A percentile compares a stretch with the other conserved stretches of the same genome.
These are phyloP conservation scores for Parauchenoglanis punctatus DNA, from an alignment of 2,797 vertebrate genomes.

Conservation along the genomic window DNA sequence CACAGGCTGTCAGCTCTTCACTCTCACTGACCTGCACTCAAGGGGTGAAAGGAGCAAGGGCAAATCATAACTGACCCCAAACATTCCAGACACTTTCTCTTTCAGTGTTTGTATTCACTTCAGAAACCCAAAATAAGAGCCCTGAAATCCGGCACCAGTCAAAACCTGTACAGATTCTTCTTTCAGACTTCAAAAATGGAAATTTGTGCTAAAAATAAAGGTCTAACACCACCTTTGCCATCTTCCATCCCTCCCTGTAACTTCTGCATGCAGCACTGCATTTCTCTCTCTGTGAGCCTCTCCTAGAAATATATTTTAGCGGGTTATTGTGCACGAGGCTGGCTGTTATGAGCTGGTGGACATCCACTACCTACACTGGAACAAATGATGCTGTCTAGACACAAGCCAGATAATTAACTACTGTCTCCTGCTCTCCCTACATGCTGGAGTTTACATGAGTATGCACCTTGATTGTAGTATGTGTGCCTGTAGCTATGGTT, in stretches of 20 bases:
- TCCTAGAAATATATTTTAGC: neutral
- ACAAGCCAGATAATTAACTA: neutral
- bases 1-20: neutral
- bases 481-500: too few relatives aligned
- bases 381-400: too few relatives aligned
- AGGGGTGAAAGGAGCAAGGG: neutral
- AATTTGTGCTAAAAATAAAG: too few relatives aligned
- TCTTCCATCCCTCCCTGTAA: too few relatives aligned
- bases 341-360: too few relatives aligned
- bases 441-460: neutral
- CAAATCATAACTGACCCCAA: neutral
- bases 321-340: neutral
- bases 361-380: neutral
- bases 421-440: neutral
- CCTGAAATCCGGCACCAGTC: neutral
- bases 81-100: neutral
- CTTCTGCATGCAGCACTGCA: too few relatives aligned
- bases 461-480: too few relatives aligned
- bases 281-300: neutral
- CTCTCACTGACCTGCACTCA: neutral
- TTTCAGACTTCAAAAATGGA: neutral
- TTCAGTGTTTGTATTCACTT: too few relatives aligned
- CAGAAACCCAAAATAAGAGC: neutral
- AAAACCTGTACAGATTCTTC: neutral
- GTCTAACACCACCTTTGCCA: neutral